Base-by-base conservation (phyloP, 2,113 vertebrate species). In the human (Homo sapiens) region DNA sequence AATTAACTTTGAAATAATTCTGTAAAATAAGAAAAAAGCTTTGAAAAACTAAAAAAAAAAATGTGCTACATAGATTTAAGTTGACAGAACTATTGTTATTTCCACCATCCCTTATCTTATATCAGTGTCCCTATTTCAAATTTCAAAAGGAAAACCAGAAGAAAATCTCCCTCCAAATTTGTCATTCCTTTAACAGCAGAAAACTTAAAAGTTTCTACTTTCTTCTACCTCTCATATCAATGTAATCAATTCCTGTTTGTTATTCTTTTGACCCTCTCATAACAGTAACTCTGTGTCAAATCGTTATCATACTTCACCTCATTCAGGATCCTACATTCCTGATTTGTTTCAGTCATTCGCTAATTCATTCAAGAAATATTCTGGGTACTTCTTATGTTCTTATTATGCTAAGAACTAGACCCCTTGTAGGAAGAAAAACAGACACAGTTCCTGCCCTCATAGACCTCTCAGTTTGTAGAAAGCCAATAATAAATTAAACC, bases 1-100 rank as follows among this genome's bases (percentile, higher is more conserved):
- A 97, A 82, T 45, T 61, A 86, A 89, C 23, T 27, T 70, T 45
- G 64, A 66, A 93, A 93, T 40, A 79, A 85, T 78, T 86, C 22
- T 79, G 1, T 52, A 10, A 83, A 52, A 68, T 40, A 76, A 78
- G 30, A 72, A 50, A 57, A 35, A n/a, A 59, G 0, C 4, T 57
- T 38, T 75, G 32, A 89, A 48, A 73, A 92, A 61, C 14, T 72
- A 30, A 61, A 43, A 38, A 72, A n/a, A 57, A 88, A 82, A 48
- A 55, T 0, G 12, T 40, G 17, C 17, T 45, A 9, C 22, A 13
- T 27, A 64, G 18, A 73, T 78, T 90, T 18, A 68, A 40, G 2
- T 20, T 38, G 57, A 64, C 18, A 75, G 3, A 75, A 78, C 5
- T 27, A 78, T 43, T 66, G 16, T 55, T 68, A 48, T 59, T 35